Percentiles rank a stretch among this genome's conserved stretches.
phyloP scores from a whole-genome alignment of 2,113 vertebrate species.

The Gallinago paraguaiae region DNA sequence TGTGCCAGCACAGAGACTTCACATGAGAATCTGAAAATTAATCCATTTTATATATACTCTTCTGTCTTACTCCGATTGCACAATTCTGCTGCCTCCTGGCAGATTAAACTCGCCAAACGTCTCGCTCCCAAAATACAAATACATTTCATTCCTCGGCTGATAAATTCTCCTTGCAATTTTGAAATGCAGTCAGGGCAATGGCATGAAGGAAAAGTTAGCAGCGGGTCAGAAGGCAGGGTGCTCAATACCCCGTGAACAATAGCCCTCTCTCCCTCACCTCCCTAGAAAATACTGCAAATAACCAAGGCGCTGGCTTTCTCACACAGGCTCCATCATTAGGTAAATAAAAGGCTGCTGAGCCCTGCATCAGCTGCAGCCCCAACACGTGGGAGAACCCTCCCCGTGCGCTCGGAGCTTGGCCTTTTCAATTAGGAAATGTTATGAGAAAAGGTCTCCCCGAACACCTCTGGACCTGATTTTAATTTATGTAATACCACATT shows the following conservation, averaged over 20 bases:
- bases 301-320: background rate
- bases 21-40: background rate
- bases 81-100: background rate
- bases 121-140: background rate
- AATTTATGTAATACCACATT: conserved; percentile 83
- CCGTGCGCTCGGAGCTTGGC: conserved; percentile 3
- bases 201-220: background rate
- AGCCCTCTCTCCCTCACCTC: background rate
- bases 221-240: background rate
- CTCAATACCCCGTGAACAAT: background rate
- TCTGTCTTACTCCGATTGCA: background rate
- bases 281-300: background rate
- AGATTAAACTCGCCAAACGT: background rate
- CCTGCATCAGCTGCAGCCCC: conserved; percentile 40
- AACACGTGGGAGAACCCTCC: conserved; percentile 34
- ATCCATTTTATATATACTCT: background rate
- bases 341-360: conserved; percentile 12
- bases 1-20: background rate
- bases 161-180: background rate
- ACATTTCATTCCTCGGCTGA: background rate
- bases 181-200: background rate
- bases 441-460: conserved; percentile 71
- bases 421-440: conserved; percentile 74
- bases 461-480: conserved; percentile 78
- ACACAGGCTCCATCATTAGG: background rate